Evolutionary conservation across 53 echinoderm and acorn worm genomes (phyloP), one percentile per base, ranked within the genome.

Genomic region (Mesocentrotus franciscanus): DNA sequence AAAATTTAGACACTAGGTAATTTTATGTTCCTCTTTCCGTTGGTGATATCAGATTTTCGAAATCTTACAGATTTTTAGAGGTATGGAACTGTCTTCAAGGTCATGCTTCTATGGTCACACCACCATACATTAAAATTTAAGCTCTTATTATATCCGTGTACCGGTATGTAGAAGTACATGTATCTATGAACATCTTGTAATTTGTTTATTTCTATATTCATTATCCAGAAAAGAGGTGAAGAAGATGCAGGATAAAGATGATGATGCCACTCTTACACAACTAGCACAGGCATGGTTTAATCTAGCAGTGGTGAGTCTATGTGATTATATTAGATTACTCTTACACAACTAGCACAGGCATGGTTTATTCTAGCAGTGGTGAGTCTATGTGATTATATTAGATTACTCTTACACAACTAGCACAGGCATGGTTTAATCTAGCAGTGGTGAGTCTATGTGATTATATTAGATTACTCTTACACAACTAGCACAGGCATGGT

Each of bases 311-410:
- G 99, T 99, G 96, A 95, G 98, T 96, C 11, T 24, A n/a, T 71
- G 17, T 49, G 49, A 49, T 49, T 49, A 49, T 49, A 49, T 49
- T 49, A 4, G 3, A 49, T 49, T 6, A 5, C 49, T 49, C 49
- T 49, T 4, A 4, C 99, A 20, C 99, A 99, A 95, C 95, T 99
- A 59, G 98, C 98, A 58, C 99, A 99, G 84, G 99, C 99, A 9
- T 99, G 99, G 99, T 99, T 99, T 93, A 98, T 98, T 78, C 95
- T 99, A 10, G 99, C 99, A 60, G 97, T 99, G 96, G 99, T 99
- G 96, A 95, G 98, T 96, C 11, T 24, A n/a, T 71, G 17, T 49
- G 49, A 49, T 49, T 49, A 49, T 49, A 49, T 49, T 49, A 4
- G 3, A 49, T 49, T 6, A 99, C 99, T 2, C 97, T 99, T 76